Percentiles rank a stretch among this genome's conserved stretches.
phyloP scores from a whole-genome alignment of 35 echinoderm and acorn worm genomes.

The Chiridota heheva region DNA sequence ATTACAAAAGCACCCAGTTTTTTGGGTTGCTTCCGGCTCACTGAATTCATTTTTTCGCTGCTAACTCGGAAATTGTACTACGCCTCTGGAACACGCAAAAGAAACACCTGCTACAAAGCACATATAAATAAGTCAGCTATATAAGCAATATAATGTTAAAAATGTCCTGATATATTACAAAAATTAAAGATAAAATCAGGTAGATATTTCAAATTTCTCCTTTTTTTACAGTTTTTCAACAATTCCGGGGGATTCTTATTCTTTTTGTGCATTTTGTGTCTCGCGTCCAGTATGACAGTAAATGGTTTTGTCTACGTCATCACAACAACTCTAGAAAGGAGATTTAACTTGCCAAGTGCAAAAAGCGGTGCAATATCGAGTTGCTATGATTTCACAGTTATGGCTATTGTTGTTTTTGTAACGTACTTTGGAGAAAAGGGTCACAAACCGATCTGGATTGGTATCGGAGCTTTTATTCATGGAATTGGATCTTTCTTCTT shows the following conservation, averaged over 20 bases:
- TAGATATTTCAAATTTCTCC: neutral
- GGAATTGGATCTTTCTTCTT: constrained; percentile 66
- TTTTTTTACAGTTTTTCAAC: constrained; percentile 39
- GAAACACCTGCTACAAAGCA: too few species aligned
- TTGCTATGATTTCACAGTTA: constrained; percentile 68
- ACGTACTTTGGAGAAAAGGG: constrained; percentile 79
- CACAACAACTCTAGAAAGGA: constrained; percentile 64
- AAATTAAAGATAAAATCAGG: too few species aligned
- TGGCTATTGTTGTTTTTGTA: constrained; percentile 69
- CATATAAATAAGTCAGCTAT: too few species aligned
- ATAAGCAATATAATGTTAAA: too few species aligned
- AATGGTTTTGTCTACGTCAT: constrained; percentile 81
- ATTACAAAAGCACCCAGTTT: too few species aligned
- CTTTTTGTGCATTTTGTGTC: constrained; percentile 61
- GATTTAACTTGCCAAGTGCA: constrained; percentile 63
- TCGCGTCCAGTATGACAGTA: constrained; percentile 69
- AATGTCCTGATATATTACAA: too few species aligned
- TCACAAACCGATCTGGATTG: constrained; percentile 72
- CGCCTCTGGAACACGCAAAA: too few species aligned
- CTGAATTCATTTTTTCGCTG: too few species aligned
- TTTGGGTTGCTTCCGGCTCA: too few species aligned
- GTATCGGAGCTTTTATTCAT: constrained; percentile 64
- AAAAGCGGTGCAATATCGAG: constrained; percentile 66
- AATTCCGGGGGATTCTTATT: constrained; percentile 46
- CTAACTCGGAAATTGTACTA: too few species aligned